Evolutionary conservation across 2,888 invertebrate genomes (phyloP).

Genomic region (Anthoptus insignis): DNA sequence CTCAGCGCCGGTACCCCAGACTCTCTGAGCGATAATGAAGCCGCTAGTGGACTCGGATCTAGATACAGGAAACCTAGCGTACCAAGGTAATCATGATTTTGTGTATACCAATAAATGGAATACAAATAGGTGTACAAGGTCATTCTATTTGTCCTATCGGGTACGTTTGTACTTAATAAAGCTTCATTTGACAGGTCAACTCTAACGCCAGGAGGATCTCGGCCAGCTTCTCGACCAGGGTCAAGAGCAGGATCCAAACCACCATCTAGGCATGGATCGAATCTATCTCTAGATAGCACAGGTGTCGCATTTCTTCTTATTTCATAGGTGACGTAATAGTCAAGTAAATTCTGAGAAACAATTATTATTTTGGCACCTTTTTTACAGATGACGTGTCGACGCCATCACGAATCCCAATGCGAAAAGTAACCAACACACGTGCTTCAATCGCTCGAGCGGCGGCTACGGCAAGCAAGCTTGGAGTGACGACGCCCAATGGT

Average conservation of each 20-base stretch:
- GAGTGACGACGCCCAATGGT: conserved; percentile 87
- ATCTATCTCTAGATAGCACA: conserved; percentile 95
- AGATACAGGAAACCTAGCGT: conserved; percentile 90
- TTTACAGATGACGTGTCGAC: conserved; percentile 90
- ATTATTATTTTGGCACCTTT: background rate
- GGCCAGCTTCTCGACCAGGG: conserved; percentile 95
- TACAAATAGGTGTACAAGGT: no score
- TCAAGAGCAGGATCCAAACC: conserved; percentile 97
- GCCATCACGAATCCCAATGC: conserved; percentile 94
- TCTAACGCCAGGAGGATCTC: conserved; percentile 93
- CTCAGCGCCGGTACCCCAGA: conserved; percentile 96
- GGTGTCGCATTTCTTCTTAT: conserved; percentile 78
- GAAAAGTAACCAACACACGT: conserved; percentile 88
- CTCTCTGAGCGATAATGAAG: conserved; percentile 96
- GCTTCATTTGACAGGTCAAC: conserved; percentile 82
- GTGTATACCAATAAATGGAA: no score
- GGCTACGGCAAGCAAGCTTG: conserved; percentile 87
- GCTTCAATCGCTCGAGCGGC: conserved; percentile 86
- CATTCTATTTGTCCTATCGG: background rate
- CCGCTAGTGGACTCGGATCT: conserved; percentile 90
- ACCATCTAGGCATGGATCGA: conserved; percentile 97
- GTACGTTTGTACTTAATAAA: background rate
- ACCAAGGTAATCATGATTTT: conserved; percentile 72
- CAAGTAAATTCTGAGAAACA: background rate
- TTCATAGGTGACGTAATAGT: background rate